phyloP scores from a whole-genome alignment of 2,797 vertebrate genomes.

The Pygocentrus nattereri region DNA sequence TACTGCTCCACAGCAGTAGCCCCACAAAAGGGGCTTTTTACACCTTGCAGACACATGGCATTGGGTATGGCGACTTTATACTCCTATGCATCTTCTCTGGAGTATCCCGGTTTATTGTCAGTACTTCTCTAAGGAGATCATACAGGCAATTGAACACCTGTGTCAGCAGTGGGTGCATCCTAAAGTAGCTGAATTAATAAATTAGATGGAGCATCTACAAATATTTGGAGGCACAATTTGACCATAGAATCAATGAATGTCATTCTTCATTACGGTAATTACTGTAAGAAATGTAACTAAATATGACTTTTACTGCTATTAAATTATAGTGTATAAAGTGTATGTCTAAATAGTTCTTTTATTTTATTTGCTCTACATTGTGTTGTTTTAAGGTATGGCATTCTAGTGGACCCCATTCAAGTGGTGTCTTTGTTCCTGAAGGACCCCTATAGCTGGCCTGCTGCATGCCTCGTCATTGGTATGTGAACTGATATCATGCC shows the following conservation, averaged over 20 bases:
- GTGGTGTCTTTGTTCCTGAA: conserved; percentile 90
- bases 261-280: too few relatives aligned
- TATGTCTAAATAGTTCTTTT: neutral
- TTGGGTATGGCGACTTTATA: neutral
- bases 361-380: neutral
- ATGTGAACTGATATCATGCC: conserved; percentile 61
- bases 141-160: neutral
- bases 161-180: neutral
- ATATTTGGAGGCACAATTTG: too few relatives aligned
- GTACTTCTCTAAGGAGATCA: neutral
- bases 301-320: too few relatives aligned
- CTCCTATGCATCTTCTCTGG: neutral
- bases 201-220: neutral
- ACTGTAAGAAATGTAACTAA: too few relatives aligned
- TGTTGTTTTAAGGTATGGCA: conserved; percentile 81
- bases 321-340: neutral
- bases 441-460: conserved; percentile 92
- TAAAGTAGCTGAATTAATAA: neutral
- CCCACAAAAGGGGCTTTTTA: too few relatives aligned
- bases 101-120: neutral
- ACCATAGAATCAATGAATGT: too few relatives aligned
- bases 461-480: conserved; percentile 89
- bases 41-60: neutral
- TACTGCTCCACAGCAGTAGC: neutral
- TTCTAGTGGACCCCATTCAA: conserved; percentile 92